Evolutionary conservation across 2,113 vertebrate species (phyloP).

Genomic region (Parus major): DNA sequence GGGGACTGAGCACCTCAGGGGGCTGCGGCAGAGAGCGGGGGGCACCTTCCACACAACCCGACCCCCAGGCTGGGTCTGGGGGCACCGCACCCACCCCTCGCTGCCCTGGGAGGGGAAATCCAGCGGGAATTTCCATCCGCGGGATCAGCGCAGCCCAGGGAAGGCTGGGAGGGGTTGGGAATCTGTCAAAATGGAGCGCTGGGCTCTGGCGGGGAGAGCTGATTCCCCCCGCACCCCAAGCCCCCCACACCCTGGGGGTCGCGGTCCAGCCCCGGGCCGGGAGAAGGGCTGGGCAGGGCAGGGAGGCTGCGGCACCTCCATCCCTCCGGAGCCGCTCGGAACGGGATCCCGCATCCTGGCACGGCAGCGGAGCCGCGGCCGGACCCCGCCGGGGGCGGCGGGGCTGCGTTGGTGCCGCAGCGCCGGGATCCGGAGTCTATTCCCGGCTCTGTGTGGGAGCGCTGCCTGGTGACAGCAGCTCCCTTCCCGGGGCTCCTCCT

Average conservation of each 20-base stretch:
- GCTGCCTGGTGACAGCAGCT: conserved; percentile 40
- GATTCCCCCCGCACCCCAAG: fast-evolving
- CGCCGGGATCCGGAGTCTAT: neutral
- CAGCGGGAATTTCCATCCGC: neutral
- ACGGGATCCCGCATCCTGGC: fast-evolving
- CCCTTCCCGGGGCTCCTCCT: neutral
- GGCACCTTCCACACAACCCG: fast-evolving
- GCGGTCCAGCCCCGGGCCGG: fast-evolving
- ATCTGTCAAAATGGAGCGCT: neutral
- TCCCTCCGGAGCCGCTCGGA: fast-evolving
- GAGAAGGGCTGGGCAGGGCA: neutral
- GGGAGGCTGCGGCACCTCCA: fast-evolving
- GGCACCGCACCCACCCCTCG: neutral
- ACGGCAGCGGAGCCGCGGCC: neutral
- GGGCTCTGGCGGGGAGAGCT: neutral
- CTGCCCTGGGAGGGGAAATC: neutral
- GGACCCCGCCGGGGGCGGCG: neutral
- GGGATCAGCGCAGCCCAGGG: fast-evolving
- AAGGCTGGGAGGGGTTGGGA: neutral
- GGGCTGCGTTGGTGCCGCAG: conserved; percentile 16
- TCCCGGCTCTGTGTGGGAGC: conserved; percentile 49
- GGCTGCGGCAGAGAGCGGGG: neutral
- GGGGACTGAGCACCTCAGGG: neutral
- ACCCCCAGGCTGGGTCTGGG: neutral
- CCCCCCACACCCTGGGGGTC: fast-evolving